Evolutionary conservation across 2,797 vertebrate genomes (phyloP), one percentile per base, ranked within the genome.

Genomic region (Lates japonicus): DNA sequence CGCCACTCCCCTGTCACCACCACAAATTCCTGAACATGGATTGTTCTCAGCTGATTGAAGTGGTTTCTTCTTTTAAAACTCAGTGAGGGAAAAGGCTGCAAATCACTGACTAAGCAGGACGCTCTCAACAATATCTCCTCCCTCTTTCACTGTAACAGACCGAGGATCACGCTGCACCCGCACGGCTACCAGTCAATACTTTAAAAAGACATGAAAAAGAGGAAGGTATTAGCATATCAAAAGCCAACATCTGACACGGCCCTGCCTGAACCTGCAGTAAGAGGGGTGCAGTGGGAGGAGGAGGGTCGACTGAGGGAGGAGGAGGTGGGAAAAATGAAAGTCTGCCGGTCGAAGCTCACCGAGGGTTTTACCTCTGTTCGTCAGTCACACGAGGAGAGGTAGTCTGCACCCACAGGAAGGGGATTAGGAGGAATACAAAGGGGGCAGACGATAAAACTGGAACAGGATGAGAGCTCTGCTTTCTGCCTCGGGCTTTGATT

Each of bases 221-320:
- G 74, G n/a, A 68, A 17, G 7, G 41, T 4, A 74, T 92, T 88
- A 85, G 65, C 88, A 90, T 82, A 85, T 92, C 86, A 92, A 88
- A 90, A 84, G 37, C 31, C 37, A n/a, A 65, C 63, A 54, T 87
- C 86, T 78, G 80, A 87, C 81, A 57, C 31, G 5, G 74, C 52
- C 58, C 55, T 46, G 82, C 33, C 77, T 76, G 41, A 76, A 57
- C 54, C n/a, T 65, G 12, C 80, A 63, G 67, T 57, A 64, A 72
- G 77, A 31, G 35, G 51, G 54, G 12, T n/a, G 54, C n/a, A 33
- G 39, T 0, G 19, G 65, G 68, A 65, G 58, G 49, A 58, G 66
- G 5, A 57, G 65, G 59, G 25, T 60, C 44, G 44, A 67, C 63
- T 51, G 71, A 8, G 25, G 42, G 63, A 57, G 66, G 37, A 80